These are phyloP conservation scores for Cryptus viduatorius DNA, from an alignment of 2,888 invertebrate genomes.

Conservation along the genomic window DNA sequence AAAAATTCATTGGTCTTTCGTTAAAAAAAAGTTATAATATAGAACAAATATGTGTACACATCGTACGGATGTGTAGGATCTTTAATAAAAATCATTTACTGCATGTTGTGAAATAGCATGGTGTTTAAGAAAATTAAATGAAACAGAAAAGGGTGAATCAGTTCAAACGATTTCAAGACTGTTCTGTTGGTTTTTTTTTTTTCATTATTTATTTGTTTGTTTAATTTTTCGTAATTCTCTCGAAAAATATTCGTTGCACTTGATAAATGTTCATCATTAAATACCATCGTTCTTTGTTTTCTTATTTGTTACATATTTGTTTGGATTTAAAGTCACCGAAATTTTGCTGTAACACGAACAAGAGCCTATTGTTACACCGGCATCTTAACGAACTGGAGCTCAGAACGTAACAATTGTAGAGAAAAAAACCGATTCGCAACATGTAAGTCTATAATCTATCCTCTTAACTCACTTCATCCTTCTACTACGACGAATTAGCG, in stretches of 20 bases:
- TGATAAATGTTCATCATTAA: conserved; percentile 56
- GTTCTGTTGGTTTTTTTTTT: conserved; percentile 61
- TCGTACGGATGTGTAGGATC: conserved; percentile 2
- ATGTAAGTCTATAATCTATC: conserved; percentile 80
- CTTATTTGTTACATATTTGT: conserved; percentile 85
- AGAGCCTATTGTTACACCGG: conserved; percentile 85
- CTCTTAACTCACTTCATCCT: conserved; percentile 80
- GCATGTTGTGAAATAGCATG: conserved; percentile 79
- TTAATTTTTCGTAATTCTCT: conserved; percentile 64
- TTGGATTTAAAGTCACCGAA: conserved; percentile 84
- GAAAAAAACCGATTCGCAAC: conserved; percentile 81
- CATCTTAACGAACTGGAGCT: conserved; percentile 85
- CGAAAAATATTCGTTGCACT: conserved; percentile 68
- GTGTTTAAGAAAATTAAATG: conserved; percentile 63
- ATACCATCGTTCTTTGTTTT: conserved; percentile 71
- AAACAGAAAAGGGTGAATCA: conserved; percentile 20
- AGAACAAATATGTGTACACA: conserved; percentile 6
- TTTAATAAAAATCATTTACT: conserved; percentile 46
- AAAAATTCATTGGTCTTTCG: conserved; percentile 46
- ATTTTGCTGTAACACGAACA: conserved; percentile 85
- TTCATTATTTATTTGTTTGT: conserved; percentile 33
- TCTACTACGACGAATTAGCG: background rate
- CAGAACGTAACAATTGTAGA: conserved; percentile 84
- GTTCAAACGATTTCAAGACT: conserved; percentile 68
- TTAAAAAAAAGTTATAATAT: conserved; percentile 7